phyloP scores from a whole-genome alignment of 2,797 vertebrate genomes.

The Sardinella longiceps region DNA sequence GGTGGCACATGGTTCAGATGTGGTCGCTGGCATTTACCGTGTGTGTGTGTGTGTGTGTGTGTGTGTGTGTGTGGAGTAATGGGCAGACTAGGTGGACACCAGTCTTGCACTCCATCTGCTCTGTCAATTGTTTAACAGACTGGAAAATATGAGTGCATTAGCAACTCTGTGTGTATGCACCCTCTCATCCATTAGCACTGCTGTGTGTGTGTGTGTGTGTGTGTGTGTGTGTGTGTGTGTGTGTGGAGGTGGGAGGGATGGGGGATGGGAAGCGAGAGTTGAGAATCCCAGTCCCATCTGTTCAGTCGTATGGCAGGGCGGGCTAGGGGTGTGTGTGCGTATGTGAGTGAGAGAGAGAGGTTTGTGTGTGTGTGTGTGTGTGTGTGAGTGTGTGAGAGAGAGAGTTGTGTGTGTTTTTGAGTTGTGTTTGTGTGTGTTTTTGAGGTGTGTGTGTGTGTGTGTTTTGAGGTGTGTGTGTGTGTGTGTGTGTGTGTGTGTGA shows the following conservation, averaged over 20 bases:
- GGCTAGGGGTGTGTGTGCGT: conserved; percentile 15
- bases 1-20: background rate
- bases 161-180: conserved; percentile 9
- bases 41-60: conserved; percentile 12
- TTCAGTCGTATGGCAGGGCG: conserved; percentile 46
- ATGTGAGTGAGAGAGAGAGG: background rate
- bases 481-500: background rate
- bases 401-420: too few species aligned
- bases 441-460: conserved; percentile 2
- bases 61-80: background rate
- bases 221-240: conserved; percentile 3
- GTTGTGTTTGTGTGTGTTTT: background rate
- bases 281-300: conserved; percentile 51
- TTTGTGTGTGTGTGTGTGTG: background rate
- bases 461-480: too few species aligned
- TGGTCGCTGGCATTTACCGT: background rate
- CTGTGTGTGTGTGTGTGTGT: background rate
- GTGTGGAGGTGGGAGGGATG: conserved; percentile 28
- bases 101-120: conserved; percentile 36
- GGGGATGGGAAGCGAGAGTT: conserved; percentile 18
- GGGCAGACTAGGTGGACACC: conserved; percentile 3
- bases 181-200: background rate
- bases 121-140: conserved; percentile 31
- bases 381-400: background rate
- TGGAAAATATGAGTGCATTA: conserved; percentile 45